Evolutionary conservation across 2,888 invertebrate genomes (phyloP), one percentile per base, ranked within the genome.

Genomic region (Tuta absoluta): DNA sequence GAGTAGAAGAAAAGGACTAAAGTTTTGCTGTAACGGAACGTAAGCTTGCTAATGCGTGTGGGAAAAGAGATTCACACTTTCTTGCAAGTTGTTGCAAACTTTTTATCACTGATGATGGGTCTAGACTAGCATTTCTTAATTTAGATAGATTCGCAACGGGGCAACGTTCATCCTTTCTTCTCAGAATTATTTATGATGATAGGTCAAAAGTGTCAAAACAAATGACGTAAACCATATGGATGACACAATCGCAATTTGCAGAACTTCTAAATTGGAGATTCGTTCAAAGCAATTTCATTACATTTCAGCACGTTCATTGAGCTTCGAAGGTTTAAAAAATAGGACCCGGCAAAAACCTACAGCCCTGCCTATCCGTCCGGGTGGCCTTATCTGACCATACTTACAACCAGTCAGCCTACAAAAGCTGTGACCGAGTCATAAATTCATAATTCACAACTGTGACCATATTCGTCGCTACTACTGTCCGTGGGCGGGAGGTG

Each of bases 381-480:
- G 21, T 49, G 12, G 23, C 51, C 21, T 53, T 23, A n/a, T 23
- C 23, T 23, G 14, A 23, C 23, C 51, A 53, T 53, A 23, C 45
- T 17, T 2, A n/a, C 45, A 24, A 14, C 51, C 51, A 14, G 51
- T 53, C 23, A 21, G 23, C 51, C 51, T 53, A 53, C 51, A 53
- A 53, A 33, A 33, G 33, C 33, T 33, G 11, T 24, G 24, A 24
- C n/a, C 56, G 24, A 24, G 8, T 56, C 56, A 56, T 56, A 56
- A 56, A 24, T 17, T 56, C 56, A 56, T 56, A 56, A 56, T 56
- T 56, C 56, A 56, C 56, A 56, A 56, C 28, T 56, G 33, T 33
- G 28, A 17, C 56, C 56, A 56, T 56, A 56, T 56, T 28, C 7
- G 56, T 53, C 48, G 23, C 51, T 63, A 63, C 49, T 63, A 63